Percentiles rank a stretch among this genome's conserved stretches.
phyloP scores from a whole-genome alignment of 2,113 vertebrate species.

The Nettapus auritus region DNA sequence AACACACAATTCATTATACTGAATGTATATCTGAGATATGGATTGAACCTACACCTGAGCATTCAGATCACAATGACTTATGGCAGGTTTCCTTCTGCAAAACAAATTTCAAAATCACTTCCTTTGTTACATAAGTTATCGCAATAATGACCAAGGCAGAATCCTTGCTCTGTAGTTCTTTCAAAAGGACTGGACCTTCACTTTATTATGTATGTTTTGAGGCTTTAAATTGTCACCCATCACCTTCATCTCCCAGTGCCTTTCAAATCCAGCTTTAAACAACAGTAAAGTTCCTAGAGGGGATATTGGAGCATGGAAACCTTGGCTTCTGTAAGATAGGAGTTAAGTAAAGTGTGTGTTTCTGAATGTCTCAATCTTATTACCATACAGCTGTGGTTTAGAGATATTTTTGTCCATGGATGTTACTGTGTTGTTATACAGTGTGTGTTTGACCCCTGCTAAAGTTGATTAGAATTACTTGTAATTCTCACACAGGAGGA shows the following conservation, averaged over 20 bases:
- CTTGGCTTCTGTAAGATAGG: not conserved
- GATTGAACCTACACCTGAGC: not conserved
- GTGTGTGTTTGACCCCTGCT: not conserved
- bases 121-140: not conserved
- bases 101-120: not conserved
- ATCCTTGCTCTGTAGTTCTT: not conserved
- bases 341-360: not conserved
- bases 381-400: not conserved
- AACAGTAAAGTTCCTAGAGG: not conserved
- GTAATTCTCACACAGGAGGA: not conserved
- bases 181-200: not conserved
- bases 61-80: not conserved
- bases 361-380: not conserved
- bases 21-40: accelerated
- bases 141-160: not conserved
- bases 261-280: not conserved
- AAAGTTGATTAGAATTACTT: not conserved
- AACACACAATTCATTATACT: not conserved
- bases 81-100: not conserved
- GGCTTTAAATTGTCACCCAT: not conserved
- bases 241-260: not conserved
- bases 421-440: not conserved
- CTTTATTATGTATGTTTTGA: accelerated
- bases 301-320: not conserved
- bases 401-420: not conserved